These are phyloP conservation scores for Heliothis peltigera DNA, from an alignment of 2,888 invertebrate species.

Conservation along the genomic window DNA sequence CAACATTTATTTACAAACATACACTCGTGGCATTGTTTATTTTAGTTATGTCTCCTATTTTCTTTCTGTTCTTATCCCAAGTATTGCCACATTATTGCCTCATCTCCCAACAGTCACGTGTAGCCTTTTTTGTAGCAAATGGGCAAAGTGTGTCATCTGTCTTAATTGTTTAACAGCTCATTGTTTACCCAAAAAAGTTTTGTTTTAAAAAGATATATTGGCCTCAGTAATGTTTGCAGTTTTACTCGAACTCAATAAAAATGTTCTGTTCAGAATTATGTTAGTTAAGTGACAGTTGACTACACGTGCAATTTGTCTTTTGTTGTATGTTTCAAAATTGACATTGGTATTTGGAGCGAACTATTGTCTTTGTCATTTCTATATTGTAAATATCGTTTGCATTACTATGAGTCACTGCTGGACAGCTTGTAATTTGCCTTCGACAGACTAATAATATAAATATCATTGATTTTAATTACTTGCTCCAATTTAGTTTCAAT, in stretches of 20 bases:
- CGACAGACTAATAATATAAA: slow-evolving; percentile 49
- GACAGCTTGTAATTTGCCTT: slow-evolving; percentile 49
- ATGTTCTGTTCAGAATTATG: slow-evolving; percentile 56
- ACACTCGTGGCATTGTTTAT: slow-evolving; percentile 19
- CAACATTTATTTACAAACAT: slow-evolving; percentile 6
- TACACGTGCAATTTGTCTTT: slow-evolving; percentile 74
- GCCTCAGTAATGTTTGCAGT: slow-evolving; percentile 53
- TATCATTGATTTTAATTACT: slow-evolving; percentile 58
- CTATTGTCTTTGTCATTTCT: slow-evolving; percentile 66
- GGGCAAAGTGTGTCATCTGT: slow-evolving; percentile 76
- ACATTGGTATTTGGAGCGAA: slow-evolving; percentile 65
- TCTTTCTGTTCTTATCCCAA: slow-evolving; percentile 50
- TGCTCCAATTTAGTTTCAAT: slow-evolving; percentile 50
- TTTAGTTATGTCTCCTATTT: slow-evolving; percentile 40
- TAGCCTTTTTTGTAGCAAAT: slow-evolving; percentile 77
- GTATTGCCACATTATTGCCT: slow-evolving; percentile 75
- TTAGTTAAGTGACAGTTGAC: slow-evolving; percentile 57
- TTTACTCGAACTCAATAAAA: slow-evolving; percentile 53
- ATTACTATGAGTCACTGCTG: slow-evolving; percentile 56
- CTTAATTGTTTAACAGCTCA: slow-evolving; percentile 83
- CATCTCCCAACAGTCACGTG: slow-evolving; percentile 78
- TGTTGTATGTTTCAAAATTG: slow-evolving; percentile 60
- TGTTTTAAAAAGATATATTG: slow-evolving; percentile 54
- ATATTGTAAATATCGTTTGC: slow-evolving; percentile 62
- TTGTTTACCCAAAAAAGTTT: slow-evolving; percentile 68